Evolutionary conservation across 2,888 invertebrate species (phyloP).

Genomic region (Cyclophora albipunctata): DNA sequence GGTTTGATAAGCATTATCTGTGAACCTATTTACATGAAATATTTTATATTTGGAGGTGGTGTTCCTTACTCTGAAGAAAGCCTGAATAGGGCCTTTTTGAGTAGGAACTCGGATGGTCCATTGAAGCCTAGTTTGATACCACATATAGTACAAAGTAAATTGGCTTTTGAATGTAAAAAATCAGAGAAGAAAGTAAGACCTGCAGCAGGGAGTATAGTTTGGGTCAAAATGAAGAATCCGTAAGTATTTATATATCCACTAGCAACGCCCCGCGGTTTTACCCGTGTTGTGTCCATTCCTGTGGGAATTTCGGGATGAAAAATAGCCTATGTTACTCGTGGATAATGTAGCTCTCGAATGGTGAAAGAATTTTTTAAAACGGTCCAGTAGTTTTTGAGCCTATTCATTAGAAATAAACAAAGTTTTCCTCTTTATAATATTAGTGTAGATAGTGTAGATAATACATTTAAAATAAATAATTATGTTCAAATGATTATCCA

Average conservation of each 20-base stretch:
- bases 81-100: conserved; percentile 71
- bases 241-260: conserved; percentile 27
- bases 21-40: conserved; percentile 80
- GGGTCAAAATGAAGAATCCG: conserved; percentile 38
- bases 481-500: too few relatives aligned
- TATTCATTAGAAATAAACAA: too few relatives aligned
- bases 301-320: too few relatives aligned
- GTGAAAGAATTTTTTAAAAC: too few relatives aligned
- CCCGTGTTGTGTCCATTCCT: too few relatives aligned
- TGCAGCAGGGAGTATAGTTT: conserved; percentile 53
- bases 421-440: too few relatives aligned
- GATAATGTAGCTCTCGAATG: too few relatives aligned
- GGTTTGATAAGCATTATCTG: conserved; percentile 81
- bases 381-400: too few relatives aligned
- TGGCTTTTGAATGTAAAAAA: conserved; percentile 36
- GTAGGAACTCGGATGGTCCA: conserved; percentile 33
- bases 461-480: too few relatives aligned
- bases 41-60: conserved; percentile 81
- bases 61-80: conserved; percentile 78
- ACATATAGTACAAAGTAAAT: conserved; percentile 37
- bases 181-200: conserved; percentile 32
- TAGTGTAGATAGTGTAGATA: too few relatives aligned
- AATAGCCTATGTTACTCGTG: too few relatives aligned
- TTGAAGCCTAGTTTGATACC: conserved; percentile 24
- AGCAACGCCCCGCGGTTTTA: too few relatives aligned